Percentiles rank a stretch among this genome's conserved stretches.
Evolutionary conservation across 2,888 invertebrate species (phyloP).

Genomic region (Pristionchus mayeri): DNA sequence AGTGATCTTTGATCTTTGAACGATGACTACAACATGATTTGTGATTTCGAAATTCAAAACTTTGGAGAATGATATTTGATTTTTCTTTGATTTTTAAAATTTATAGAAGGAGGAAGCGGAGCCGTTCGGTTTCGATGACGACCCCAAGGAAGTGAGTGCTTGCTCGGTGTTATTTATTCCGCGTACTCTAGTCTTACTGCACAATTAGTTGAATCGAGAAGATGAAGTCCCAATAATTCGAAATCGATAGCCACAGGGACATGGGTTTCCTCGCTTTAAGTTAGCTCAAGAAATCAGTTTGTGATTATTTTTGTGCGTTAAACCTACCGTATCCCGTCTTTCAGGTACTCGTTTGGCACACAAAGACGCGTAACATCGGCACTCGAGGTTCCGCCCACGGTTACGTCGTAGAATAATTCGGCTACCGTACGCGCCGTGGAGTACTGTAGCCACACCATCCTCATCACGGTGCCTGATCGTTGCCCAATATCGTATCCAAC

Average conservation of each 20-base stretch:
- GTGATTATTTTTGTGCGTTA: no score
- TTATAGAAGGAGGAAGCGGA: slow-evolving; percentile 54
- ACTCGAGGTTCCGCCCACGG: slow-evolving; percentile 31
- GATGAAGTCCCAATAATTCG: no score
- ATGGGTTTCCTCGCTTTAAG: no score
- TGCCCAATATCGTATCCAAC: neutral
- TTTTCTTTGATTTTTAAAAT: neutral
- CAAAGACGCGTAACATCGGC: slow-evolving; percentile 47
- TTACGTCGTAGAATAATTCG: slow-evolving; percentile 38
- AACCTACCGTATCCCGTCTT: no score
- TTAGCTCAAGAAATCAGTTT: neutral
- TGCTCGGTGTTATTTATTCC: neutral
- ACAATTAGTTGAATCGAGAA: no score
- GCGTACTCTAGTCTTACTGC: neutral
- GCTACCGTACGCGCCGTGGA: no score
- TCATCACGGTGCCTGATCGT: neutral
- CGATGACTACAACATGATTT: neutral
- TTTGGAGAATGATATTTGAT: neutral
- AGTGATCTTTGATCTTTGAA: neutral
- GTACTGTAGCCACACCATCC: neutral
- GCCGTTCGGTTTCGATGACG: slow-evolving; percentile 65
- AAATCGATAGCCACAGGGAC: no score
- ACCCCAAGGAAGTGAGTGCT: slow-evolving; percentile 56
- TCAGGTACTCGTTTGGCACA: slow-evolving; percentile 44
- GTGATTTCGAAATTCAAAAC: neutral